Conservation (phyloP, 2,113 vertebrate genomes). For the Toxotes jaculatrix region DNA sequence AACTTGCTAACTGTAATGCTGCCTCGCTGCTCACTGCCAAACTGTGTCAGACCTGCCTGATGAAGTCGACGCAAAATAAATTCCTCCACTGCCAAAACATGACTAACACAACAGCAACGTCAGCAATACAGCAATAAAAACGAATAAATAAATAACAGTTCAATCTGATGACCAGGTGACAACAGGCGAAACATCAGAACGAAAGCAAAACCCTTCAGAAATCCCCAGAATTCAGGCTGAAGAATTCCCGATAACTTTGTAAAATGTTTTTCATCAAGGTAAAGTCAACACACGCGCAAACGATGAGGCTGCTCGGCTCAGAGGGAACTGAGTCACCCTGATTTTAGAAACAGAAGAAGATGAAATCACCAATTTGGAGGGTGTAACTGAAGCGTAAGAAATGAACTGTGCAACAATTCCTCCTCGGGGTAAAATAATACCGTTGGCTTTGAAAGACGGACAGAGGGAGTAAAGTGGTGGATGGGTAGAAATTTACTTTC, state of each 20-base stretch:
- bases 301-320: not conserved
- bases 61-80: not conserved
- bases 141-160: not conserved
- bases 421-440: conserved; percentile 2
- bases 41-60: not conserved
- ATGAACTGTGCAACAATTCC: not conserved
- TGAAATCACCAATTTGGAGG: not conserved
- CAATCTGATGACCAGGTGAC: not conserved
- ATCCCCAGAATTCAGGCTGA: no score
- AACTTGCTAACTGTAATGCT: not conserved
- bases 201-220: not conserved
- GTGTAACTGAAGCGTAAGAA: not conserved
- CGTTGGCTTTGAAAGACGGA: conserved; percentile 24
- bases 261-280: not conserved
- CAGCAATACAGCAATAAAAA: not conserved
- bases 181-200: not conserved
- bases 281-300: not conserved
- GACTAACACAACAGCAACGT: not conserved
- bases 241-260: not conserved
- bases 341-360: not conserved
- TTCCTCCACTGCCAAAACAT: not conserved
- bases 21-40: not conserved
- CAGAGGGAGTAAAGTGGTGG: conserved; percentile 46
- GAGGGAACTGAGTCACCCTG: not conserved
- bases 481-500: conserved; percentile 59